A percentile compares a stretch with the other conserved stretches of the same genome.
Evolutionary conservation across 2,888 invertebrate genomes (phyloP).

Genomic region (Rhagonycha fulva): DNA sequence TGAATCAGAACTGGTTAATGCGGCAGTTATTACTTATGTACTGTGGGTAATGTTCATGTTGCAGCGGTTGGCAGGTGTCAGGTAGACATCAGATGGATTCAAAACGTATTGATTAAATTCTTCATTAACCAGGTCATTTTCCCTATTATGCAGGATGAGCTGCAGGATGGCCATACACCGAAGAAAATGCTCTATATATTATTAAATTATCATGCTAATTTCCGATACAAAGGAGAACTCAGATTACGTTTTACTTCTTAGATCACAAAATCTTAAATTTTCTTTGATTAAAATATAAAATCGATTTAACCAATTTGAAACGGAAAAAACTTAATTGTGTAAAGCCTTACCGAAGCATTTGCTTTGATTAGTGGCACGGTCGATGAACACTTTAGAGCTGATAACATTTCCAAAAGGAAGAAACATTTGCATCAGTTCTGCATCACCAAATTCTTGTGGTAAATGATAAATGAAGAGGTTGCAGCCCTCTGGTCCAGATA

Average conservation of each 20-base stretch:
- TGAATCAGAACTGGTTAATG: not conserved
- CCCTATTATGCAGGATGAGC: not conserved
- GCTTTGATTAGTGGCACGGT: conserved; percentile 99
- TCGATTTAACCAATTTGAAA: not conserved
- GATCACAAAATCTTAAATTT: not conserved
- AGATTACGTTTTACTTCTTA: not conserved
- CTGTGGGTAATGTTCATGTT: not conserved
- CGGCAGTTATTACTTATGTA: not conserved
- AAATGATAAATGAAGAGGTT: conserved; percentile 99
- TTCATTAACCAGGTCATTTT: not conserved
- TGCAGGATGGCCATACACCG: not conserved
- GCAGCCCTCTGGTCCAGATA: conserved; percentile 99
- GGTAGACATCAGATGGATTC: not conserved
- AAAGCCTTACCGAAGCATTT: conserved; percentile 95
- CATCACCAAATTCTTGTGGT: conserved; percentile 99
- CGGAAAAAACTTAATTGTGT: not conserved
- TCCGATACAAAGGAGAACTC: not conserved
- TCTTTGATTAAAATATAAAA: not conserved
- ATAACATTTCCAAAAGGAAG: conserved; percentile 99
- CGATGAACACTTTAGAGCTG: conserved; percentile 99
- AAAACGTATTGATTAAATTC: not conserved
- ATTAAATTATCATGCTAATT: not conserved
- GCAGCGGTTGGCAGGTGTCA: not conserved
- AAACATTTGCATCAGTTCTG: conserved; percentile 99
- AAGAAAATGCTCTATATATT: not conserved